A percentile compares a stretch with the other conserved stretches of the same genome.
Evolutionary conservation across 2,888 invertebrate species (phyloP).

Genomic region (Caenorhabditis afra): DNA sequence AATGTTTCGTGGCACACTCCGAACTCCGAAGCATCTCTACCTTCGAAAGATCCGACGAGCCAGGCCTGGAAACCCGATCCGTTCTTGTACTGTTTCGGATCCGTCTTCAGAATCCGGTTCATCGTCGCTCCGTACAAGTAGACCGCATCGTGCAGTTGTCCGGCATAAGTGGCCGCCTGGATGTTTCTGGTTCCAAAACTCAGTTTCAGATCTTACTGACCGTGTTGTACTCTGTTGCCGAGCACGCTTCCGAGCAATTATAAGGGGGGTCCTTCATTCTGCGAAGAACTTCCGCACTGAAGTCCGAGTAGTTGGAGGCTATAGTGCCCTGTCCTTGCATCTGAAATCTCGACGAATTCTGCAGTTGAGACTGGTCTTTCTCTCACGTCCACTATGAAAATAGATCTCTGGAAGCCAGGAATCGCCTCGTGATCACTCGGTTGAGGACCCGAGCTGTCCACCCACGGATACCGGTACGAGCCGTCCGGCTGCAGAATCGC

Average conservation of each 20-base stretch:
- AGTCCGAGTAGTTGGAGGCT: conserved; percentile 41
- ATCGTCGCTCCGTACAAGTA: conserved; percentile 66
- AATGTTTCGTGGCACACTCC: neutral
- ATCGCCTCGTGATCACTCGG: conserved; percentile 38
- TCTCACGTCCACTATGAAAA: conserved; percentile 51
- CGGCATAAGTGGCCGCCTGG: conserved; percentile 58
- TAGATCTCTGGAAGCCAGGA: conserved; percentile 42
- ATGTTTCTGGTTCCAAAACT: too few species aligned
- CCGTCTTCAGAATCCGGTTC: conserved; percentile 46
- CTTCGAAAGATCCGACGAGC: conserved; percentile 31
- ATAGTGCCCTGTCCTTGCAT: conserved; percentile 52
- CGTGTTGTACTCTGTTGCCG: conserved; percentile 25
- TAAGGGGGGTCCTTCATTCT: conserved; percentile 68
- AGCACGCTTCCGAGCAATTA: conserved; percentile 60
- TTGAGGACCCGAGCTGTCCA: conserved; percentile 27
- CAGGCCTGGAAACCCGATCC: conserved; percentile 34
- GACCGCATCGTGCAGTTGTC: conserved; percentile 67
- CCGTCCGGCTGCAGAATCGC: conserved; percentile 32
- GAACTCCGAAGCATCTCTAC: neutral
- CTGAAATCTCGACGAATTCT: conserved; percentile 22
- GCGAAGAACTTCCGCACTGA: conserved; percentile 59
- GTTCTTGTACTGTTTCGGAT: conserved; percentile 52
- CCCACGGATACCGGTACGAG: conserved; percentile 40
- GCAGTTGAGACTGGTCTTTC: neutral
- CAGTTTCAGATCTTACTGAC: neutral